Conservation (phyloP, 2,888 invertebrate species). For the Stictocephala bisonia region DNA sequence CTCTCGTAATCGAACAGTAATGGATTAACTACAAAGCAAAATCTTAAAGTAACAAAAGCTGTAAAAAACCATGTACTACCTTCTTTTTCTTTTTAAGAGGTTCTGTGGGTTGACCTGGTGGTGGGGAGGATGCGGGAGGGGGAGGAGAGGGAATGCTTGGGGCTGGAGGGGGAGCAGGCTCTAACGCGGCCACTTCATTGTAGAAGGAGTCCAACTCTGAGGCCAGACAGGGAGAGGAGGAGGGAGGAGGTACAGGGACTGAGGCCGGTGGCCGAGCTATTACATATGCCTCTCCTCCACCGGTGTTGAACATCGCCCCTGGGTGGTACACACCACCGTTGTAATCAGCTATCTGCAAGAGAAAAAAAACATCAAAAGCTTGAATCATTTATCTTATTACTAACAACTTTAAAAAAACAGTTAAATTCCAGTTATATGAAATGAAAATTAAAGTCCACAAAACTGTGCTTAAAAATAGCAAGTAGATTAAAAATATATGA, state of each 20-base stretch:
- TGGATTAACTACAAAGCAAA: too few relatives aligned
- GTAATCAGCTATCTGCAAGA: not conserved
- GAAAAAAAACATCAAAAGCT: not conserved
- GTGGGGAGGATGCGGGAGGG: constrained; percentile 34
- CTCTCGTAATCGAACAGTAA: too few relatives aligned
- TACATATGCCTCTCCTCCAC: constrained; percentile 19
- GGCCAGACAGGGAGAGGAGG: constrained; percentile 63
- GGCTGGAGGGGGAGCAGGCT: constrained; percentile 60
- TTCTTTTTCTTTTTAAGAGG: constrained; percentile 58
- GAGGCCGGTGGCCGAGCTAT: constrained; percentile 38
- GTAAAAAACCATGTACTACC: too few relatives aligned
- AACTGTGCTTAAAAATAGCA: too few relatives aligned
- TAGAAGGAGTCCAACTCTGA: constrained; percentile 71
- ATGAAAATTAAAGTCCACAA: too few relatives aligned
- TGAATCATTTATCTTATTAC: too few relatives aligned
- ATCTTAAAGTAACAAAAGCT: too few relatives aligned
- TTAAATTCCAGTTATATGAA: too few relatives aligned
- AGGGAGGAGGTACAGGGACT: constrained; percentile 2
- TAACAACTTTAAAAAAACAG: too few relatives aligned
- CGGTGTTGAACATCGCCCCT: not conserved
- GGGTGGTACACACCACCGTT: not conserved
- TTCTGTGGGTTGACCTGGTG: constrained; percentile 45
- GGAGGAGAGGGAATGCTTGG: constrained; percentile 49
- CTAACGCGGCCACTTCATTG: constrained; percentile 70
- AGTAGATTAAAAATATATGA: too few relatives aligned